Evolutionary conservation across 1,140 invertebrate genomes (phyloP).

Genomic region (Drosophila obscura): DNA sequence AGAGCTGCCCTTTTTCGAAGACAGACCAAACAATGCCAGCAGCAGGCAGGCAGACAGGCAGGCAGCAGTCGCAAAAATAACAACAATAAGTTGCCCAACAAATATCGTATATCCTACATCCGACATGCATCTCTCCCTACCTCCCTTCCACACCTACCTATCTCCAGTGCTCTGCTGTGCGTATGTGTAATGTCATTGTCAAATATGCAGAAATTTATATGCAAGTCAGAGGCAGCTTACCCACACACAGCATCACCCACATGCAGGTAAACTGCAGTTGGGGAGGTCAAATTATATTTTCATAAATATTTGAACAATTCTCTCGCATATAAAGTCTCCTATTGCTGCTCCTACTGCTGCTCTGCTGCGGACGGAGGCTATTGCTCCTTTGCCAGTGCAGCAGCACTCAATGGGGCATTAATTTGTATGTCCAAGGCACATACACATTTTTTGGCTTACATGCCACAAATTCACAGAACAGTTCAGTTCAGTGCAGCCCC

Average conservation of each 20-base stretch:
- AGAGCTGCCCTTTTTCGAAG: slow-evolving; percentile 56
- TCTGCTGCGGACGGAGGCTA: slow-evolving; percentile 16
- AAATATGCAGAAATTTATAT: slow-evolving; percentile 79
- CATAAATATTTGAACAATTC: slow-evolving; percentile 76
- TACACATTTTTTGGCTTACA: neutral
- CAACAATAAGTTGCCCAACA: slow-evolving; percentile 52
- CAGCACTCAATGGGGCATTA: slow-evolving; percentile 48
- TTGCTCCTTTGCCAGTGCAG: slow-evolving; percentile 70
- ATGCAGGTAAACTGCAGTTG: slow-evolving; percentile 39
- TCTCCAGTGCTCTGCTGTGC: slow-evolving; percentile 1
- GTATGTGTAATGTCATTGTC: slow-evolving; percentile 65
- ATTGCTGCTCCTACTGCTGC: slow-evolving; percentile 5
- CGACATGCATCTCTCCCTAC: neutral
- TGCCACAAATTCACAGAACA: slow-evolving; percentile 8
- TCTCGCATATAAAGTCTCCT: slow-evolving; percentile 11
- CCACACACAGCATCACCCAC: slow-evolving; percentile 32
- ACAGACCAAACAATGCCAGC: slow-evolving; percentile 46
- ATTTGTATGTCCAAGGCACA: slow-evolving; percentile 10
- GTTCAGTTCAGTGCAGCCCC: neutral
- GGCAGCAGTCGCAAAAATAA: slow-evolving; percentile 8
- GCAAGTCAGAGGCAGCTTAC: slow-evolving; percentile 70
- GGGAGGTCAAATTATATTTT: slow-evolving; percentile 74
- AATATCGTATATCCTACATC: slow-evolving; percentile 33
- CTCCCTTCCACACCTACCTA: too few relatives aligned
- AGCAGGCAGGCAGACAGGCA: slow-evolving; percentile 19